phyloP scores from a whole-genome alignment of 2,888 invertebrate genomes.

The Perithous albicinctus region DNA sequence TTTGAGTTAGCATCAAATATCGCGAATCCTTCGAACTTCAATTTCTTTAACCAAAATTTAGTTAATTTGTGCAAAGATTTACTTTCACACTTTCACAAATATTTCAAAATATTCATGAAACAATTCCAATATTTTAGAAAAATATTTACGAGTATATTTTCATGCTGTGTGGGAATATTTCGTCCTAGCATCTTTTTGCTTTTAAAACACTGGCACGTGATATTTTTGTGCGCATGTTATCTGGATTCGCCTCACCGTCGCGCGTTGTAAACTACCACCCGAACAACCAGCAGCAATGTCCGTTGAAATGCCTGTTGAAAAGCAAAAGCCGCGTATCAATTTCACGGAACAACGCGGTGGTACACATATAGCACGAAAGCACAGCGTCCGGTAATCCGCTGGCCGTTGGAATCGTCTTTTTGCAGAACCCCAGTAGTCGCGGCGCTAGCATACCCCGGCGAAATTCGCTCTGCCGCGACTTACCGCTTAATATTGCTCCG shows the following conservation, averaged over 20 bases:
- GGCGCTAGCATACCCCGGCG: conserved; percentile 27
- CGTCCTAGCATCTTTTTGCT: not conserved
- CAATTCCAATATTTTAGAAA: too few relatives aligned
- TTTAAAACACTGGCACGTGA: not conserved
- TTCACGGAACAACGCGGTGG: conserved; percentile 66
- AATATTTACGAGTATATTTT: too few relatives aligned
- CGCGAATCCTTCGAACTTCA: too few relatives aligned
- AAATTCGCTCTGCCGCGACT: conserved; percentile 62
- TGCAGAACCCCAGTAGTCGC: conserved; percentile 55
- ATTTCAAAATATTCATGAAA: too few relatives aligned
- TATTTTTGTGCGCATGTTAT: conserved; percentile 19
- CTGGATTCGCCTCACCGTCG: not conserved
- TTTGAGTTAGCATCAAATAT: too few relatives aligned
- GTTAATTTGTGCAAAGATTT: too few relatives aligned
- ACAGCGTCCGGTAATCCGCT: conserved; percentile 65
- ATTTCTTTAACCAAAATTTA: too few relatives aligned
- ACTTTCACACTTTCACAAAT: too few relatives aligned
- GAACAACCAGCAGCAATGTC: conserved; percentile 32
- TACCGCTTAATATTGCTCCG: conserved; percentile 81
- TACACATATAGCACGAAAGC: conserved; percentile 50
- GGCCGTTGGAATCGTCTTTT: conserved; percentile 79
- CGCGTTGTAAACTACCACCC: conserved; percentile 4
- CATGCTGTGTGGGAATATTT: too few relatives aligned
- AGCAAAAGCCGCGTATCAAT: conserved; percentile 70
- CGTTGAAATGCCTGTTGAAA: conserved; percentile 29